Evolutionary conservation across 2,113 vertebrate species (phyloP).

Genomic region (Galeopterus variegatus): DNA sequence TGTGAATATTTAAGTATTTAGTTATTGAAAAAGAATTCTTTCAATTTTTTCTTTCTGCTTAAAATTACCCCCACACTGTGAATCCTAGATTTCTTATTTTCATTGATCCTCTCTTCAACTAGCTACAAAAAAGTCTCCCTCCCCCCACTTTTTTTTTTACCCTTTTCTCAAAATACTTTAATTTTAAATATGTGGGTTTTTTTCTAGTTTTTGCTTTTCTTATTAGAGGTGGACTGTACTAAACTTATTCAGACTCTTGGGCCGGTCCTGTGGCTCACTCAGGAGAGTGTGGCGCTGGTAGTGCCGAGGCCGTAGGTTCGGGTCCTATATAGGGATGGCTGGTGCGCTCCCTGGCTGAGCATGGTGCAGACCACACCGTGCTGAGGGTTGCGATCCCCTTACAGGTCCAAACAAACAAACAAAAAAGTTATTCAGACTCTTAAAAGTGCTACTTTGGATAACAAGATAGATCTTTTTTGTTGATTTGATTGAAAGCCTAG

Average conservation of each 20-base stretch:
- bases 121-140: background rate
- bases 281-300: no score
- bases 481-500: background rate
- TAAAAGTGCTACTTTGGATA: conserved; percentile 5
- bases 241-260: background rate
- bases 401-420: no score
- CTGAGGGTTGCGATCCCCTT: no score
- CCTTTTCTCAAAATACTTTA: background rate
- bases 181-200: background rate
- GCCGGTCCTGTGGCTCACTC: no score
- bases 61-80: background rate
- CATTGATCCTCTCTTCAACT: background rate
- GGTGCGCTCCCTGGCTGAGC: no score
- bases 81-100: background rate
- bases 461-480: background rate
- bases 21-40: background rate
- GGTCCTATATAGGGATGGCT: no score
- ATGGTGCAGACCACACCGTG: no score
- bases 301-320: no score
- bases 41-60: background rate
- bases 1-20: background rate
- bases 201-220: background rate
- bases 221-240: background rate
- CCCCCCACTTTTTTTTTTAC: background rate
- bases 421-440: background rate